Percentiles rank a stretch among this genome's conserved stretches.
Evolutionary conservation across 2,888 invertebrate species (phyloP).

Genomic region (Parthenolecanium corni): DNA sequence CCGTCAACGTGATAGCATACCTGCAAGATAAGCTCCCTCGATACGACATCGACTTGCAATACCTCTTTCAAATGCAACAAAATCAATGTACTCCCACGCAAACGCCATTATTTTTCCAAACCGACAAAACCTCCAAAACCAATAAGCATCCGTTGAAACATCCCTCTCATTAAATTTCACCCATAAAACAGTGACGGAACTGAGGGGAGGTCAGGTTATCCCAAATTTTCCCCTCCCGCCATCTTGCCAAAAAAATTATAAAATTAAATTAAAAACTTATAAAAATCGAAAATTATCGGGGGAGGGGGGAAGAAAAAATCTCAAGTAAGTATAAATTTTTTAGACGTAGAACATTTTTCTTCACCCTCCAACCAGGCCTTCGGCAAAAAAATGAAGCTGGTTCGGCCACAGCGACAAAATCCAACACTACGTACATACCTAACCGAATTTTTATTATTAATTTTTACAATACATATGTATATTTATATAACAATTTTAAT

Average conservation of each 20-base stretch:
- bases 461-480: slow-evolving; percentile 27
- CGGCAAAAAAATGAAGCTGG: too few relatives aligned
- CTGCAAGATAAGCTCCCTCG: slow-evolving; percentile 61
- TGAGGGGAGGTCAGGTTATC: not conserved
- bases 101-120: slow-evolving; percentile 24
- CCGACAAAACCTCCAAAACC: not conserved
- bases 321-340: too few relatives aligned
- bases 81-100: slow-evolving; percentile 44
- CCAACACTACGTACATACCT: slow-evolving; percentile 1
- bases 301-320: too few relatives aligned
- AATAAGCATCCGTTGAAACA: slow-evolving; percentile 30
- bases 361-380: too few relatives aligned
- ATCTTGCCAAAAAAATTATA: too few relatives aligned
- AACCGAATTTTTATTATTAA: slow-evolving; percentile 16
- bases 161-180: slow-evolving; percentile 9
- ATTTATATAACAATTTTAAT: slow-evolving; percentile 26
- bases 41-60: slow-evolving; percentile 73
- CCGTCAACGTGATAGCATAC: slow-evolving; percentile 57
- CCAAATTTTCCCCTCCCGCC: too few relatives aligned
- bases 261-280: too few relatives aligned
- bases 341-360: too few relatives aligned
- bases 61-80: slow-evolving; percentile 72
- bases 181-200: too few relatives aligned
- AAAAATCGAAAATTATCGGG: too few relatives aligned
- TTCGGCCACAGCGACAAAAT: too few relatives aligned